These are phyloP conservation scores for Gerris lacustris DNA, from an alignment of 2,888 invertebrate genomes.

Conservation along the genomic window DNA sequence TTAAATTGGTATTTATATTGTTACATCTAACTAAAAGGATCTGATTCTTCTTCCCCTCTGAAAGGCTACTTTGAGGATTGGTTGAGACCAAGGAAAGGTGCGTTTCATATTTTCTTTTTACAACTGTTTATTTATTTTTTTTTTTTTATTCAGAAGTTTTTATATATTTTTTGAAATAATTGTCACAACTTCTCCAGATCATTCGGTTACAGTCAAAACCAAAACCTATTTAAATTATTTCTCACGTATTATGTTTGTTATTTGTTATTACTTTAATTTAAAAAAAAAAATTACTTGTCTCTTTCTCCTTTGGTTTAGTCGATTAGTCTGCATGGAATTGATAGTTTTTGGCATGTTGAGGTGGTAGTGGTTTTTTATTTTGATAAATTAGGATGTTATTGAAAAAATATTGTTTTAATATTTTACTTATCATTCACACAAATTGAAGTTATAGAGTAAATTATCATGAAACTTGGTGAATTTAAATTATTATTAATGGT, in stretches of 20 bases:
- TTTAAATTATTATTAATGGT: no score
- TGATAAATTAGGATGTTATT: neutral
- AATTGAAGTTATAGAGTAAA: no score
- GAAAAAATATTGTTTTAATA: no score
- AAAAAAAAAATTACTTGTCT: no score
- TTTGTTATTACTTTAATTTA: no score
- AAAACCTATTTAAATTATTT: no score
- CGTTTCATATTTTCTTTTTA: slow-evolving; percentile 36
- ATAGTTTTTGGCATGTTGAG: no score
- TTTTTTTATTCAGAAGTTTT: neutral
- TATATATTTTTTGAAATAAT: neutral
- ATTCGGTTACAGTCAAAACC: no score
- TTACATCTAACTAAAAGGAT: slow-evolving; percentile 40
- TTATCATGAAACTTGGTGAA: no score
- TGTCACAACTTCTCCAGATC: neutral
- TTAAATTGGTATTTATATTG: slow-evolving; percentile 7
- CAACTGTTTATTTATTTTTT: neutral
- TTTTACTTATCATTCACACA: no score
- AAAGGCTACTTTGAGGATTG: slow-evolving; percentile 94
- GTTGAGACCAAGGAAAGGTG: slow-evolving; percentile 96
- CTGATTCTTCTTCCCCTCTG: slow-evolving; percentile 64
- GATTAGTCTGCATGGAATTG: no score
- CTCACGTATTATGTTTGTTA: no score
- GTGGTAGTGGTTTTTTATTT: neutral
- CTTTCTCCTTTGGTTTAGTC: neutral